Evolutionary conservation across 2,888 invertebrate species (phyloP).

Genomic region (Anthophora plumipes): DNA sequence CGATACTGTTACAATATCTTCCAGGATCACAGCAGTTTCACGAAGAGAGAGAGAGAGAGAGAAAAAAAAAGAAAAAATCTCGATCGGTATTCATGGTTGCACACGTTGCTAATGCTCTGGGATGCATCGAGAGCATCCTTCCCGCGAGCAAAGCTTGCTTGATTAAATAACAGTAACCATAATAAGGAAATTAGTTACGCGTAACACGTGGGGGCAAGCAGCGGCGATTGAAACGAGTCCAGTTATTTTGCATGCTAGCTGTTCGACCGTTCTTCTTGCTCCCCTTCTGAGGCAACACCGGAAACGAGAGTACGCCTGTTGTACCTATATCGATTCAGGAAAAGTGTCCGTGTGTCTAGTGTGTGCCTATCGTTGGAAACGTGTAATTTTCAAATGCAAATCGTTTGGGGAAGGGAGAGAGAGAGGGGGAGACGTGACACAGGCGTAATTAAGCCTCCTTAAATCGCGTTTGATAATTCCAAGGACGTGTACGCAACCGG

Average conservation of each 20-base stretch:
- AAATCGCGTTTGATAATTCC: constrained; percentile 32
- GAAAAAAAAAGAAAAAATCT: not conserved
- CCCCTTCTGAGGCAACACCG: not conserved
- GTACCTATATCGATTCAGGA: constrained; percentile 12
- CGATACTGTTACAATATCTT: constrained; percentile 26
- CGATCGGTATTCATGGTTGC: constrained; percentile 8
- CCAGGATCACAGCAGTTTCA: not conserved
- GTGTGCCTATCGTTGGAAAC: not conserved
- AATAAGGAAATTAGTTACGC: constrained; percentile 34
- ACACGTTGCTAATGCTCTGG: not conserved
- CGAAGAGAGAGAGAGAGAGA: not conserved
- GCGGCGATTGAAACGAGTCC: constrained; percentile 31
- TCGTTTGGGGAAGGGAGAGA: no score
- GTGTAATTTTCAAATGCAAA: constrained; percentile 12
- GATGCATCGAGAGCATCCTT: not conserved
- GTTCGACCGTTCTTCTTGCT: not conserved
- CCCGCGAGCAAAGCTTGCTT: not conserved
- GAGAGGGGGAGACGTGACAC: not conserved
- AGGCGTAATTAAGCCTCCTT: constrained; percentile 34
- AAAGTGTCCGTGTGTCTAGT: constrained; percentile 31
- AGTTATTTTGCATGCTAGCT: constrained; percentile 10
- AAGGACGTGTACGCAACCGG: constrained; percentile 52
- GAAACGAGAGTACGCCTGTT: not conserved
- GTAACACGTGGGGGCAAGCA: constrained; percentile 18
- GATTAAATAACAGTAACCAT: constrained; percentile 50